Conservation (phyloP, 37 sponge, comb jelly and placozoan species). For the Spongilla lacustris region DNA sequence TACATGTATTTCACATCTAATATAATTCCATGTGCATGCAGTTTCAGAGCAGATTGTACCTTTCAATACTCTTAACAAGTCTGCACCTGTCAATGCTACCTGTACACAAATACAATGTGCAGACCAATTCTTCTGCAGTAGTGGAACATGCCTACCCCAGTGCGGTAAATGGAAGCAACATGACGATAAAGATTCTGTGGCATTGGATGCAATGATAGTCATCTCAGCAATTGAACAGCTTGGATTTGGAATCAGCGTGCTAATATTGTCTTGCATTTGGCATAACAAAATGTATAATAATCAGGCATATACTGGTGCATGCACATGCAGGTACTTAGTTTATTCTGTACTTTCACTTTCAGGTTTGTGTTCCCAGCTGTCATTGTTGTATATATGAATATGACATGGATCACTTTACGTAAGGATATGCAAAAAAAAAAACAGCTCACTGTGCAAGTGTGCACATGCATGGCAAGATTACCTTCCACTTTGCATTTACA, state of each 20-base stretch:
- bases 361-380: slow-evolving; percentile 1
- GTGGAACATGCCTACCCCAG: slow-evolving; percentile 12
- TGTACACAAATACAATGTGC: no score
- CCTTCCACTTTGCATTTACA: not conserved
- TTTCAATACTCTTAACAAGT: no score
- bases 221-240: slow-evolving; percentile 4
- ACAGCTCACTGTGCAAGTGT: not conserved
- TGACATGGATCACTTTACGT: not conserved
- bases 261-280: slow-evolving; percentile 32
- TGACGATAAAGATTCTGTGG: not conserved
- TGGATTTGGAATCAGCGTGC: slow-evolving; percentile 7
- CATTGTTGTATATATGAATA: not conserved
- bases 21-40: no score
- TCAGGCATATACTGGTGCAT: no score
- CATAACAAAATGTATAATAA: slow-evolving; percentile 54
- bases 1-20: no score
- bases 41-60: no score
- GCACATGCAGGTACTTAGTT: not conserved
- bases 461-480: not conserved
- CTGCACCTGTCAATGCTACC: no score
- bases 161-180: slow-evolving; percentile 12
- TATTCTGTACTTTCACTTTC: not conserved
- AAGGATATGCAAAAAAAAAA: not conserved
- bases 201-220: slow-evolving; percentile 8
- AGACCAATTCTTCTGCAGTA: no score